Evolutionary conservation across 2,797 vertebrate species (phyloP).

Genomic region (Pipistrellus kuhlii): DNA sequence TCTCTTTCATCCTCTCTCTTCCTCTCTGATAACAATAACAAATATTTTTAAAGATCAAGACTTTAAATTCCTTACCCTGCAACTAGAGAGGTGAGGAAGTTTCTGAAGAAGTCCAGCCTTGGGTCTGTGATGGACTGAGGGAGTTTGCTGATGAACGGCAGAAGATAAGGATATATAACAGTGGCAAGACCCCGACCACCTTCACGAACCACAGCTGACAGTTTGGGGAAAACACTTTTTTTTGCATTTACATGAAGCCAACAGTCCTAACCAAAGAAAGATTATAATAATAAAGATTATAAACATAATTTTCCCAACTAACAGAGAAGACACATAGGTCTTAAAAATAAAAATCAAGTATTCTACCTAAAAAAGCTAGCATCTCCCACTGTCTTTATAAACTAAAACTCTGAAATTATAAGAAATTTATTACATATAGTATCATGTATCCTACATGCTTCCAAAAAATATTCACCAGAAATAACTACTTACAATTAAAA

Average conservation of each 20-base stretch:
- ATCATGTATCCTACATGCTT: background rate
- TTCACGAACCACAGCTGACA: conserved; percentile 93
- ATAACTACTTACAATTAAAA: background rate
- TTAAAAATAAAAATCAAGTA: conserved; percentile 46
- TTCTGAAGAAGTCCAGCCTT: conserved; percentile 92
- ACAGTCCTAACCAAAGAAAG: conserved; percentile 91
- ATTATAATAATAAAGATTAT: background rate
- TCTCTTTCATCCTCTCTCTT: background rate
- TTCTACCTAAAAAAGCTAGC: conserved; percentile 13
- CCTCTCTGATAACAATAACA: no score
- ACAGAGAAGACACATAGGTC: background rate
- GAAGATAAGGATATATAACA: conserved; percentile 94
- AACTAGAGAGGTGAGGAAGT: conserved; percentile 91
- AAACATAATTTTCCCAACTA: conserved; percentile 14
- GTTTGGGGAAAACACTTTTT: conserved; percentile 96
- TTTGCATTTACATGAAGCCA: conserved; percentile 95
- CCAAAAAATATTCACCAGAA: background rate
- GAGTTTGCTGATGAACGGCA: conserved; percentile 96
- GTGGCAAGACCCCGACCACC: conserved; percentile 95
- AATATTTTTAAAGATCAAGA: conserved; percentile 25
- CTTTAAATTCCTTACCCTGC: conserved; percentile 90
- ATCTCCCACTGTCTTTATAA: conserved; percentile 33
- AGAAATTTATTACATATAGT: conserved; percentile 17
- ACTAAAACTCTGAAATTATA: conserved; percentile 34
- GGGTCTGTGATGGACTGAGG: conserved; percentile 91